These are phyloP conservation scores for Xestia xanthographa DNA, from an alignment of 2,888 invertebrate genomes.

Conservation along the genomic window DNA sequence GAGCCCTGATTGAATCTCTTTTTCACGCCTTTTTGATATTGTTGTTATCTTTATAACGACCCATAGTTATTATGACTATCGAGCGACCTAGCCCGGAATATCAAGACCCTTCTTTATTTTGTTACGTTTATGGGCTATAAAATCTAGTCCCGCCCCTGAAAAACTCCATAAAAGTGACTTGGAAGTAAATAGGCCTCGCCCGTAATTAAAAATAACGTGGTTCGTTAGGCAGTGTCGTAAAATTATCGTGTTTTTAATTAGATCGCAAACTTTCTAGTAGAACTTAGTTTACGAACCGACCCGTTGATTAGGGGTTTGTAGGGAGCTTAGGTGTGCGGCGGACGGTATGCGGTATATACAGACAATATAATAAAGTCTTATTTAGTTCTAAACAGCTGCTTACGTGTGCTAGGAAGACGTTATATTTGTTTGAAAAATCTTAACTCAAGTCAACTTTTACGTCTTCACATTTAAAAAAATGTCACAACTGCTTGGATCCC, in stretches of 20 bases:
- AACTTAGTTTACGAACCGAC: conserved; percentile 20
- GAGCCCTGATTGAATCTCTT: not conserved
- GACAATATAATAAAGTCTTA: not conserved
- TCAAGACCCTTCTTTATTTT: not conserved
- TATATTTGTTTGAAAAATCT: not conserved
- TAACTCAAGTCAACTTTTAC: not conserved
- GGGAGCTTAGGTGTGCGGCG: not conserved
- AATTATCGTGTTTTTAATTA: conserved; percentile 52
- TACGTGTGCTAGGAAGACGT: not conserved
- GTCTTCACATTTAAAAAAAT: not conserved
- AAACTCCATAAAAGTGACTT: conserved; percentile 9
- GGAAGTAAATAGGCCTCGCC: conserved; percentile 11
- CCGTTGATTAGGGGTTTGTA: conserved; percentile 19
- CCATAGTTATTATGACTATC: not conserved
- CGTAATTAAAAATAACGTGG: conserved; percentile 49
- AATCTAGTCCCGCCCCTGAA: not conserved
- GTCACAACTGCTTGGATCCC: not conserved
- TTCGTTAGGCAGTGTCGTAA: conserved; percentile 42
- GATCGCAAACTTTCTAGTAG: conserved; percentile 34
- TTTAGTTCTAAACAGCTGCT: not conserved
- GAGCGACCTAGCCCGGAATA: not conserved
- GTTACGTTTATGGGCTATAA: not conserved
- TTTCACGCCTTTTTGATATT: not conserved
- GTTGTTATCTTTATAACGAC: not conserved
- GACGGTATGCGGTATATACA: not conserved